Conservation (phyloP, 2,113 vertebrate species). For the Cochlearius cochlearius region DNA sequence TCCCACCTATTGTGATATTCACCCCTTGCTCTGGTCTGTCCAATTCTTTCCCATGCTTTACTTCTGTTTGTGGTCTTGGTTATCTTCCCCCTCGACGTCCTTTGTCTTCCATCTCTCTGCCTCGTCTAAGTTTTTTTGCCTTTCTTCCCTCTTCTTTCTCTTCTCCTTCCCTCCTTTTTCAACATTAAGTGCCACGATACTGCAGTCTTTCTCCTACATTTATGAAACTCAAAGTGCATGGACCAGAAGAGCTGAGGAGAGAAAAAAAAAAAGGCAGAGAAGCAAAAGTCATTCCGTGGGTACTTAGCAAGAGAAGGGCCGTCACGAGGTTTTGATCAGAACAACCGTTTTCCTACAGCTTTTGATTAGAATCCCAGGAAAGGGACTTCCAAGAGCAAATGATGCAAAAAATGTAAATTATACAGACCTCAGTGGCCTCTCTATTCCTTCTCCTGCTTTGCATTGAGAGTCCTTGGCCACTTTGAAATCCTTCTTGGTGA, state of each 20-base stretch:
- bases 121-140: background rate
- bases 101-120: background rate
- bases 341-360: background rate
- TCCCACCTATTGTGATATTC: background rate
- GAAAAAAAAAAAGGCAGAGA: background rate
- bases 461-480: background rate
- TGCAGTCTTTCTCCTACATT: background rate
- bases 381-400: background rate
- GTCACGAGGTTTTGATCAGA: background rate
- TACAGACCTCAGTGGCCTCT: background rate
- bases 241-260: background rate
- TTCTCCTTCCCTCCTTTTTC: background rate
- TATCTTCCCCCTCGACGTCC: accelerated
- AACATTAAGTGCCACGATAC: background rate
- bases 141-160: background rate
- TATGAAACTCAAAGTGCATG: background rate
- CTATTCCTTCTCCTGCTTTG: background rate
- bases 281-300: background rate
- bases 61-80: background rate
- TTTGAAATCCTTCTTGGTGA: background rate
- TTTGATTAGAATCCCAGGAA: background rate
- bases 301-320: background rate
- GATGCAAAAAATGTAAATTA: background rate
- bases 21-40: background rate
- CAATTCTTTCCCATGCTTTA: background rate